Evolutionary conservation across 92 coral and sea anemone species (phyloP), one percentile per base, ranked within the genome.

Genomic region (Micromussa lordhowensis): DNA sequence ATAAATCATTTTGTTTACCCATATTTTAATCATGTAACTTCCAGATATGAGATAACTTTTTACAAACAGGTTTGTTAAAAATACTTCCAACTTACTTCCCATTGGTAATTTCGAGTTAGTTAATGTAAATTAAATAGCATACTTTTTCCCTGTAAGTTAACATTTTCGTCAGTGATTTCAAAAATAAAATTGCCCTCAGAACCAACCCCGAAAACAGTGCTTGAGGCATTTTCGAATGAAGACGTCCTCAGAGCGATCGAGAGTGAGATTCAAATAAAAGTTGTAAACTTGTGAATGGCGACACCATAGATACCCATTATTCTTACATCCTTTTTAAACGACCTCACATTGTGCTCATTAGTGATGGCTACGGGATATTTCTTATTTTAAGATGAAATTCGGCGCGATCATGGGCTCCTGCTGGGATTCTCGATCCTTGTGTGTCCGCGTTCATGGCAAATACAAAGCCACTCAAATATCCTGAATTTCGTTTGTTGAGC

Each of bases 281-380:
- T 15, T 15, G 32, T 1, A 36, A 44, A 44, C 68, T 49, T 82
- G 72, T 44, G 29, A 54, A 73, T 12, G 30, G 30, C 54, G 29
- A 1, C 38, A 18, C 26, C 40, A 68, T 70, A 19, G 61, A 51
- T 32, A 32, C 3, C 29, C 21, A 73, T 73, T 74, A 0, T 72
- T 74, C 11, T 74, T 53, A 16, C 18, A 48, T 53, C 38, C 55
- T 73, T 35, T 24, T 32, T 75, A 11, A 51, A 57, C 8, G 88
- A 84, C 57, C 88, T 57, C 88, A 75, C 72, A 57, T 80, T 21
- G 73, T 19, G 88, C 38, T 57, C 58, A 84, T 84, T 57, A 35
- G 44, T 35, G 80, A 54, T 51, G 32, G n/a, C 81, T 16, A 73
- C 49, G 35, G 88, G 88, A 57, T 84, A 38, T 75, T 73, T 32